Evolutionary conservation across 2,797 vertebrate genomes (phyloP).

Genomic region (Nyctibius grandis): DNA sequence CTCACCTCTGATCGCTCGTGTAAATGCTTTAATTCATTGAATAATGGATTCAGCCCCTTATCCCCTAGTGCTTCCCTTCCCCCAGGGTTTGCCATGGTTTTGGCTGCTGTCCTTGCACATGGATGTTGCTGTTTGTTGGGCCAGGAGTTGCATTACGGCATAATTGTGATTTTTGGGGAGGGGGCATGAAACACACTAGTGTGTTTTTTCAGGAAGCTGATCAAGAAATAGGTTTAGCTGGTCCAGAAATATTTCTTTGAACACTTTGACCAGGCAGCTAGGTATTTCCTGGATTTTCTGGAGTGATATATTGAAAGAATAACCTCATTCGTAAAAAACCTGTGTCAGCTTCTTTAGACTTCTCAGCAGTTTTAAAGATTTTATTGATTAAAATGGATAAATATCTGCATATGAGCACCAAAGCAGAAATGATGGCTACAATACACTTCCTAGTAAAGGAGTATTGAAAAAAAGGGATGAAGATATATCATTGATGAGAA

Average conservation of each 20-base stretch:
- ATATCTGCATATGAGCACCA: background rate
- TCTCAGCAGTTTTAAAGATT: background rate
- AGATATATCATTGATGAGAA: background rate
- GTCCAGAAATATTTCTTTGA: background rate
- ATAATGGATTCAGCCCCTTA: background rate
- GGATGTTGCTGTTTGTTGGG: background rate
- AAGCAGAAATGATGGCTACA: background rate
- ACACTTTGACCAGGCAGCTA: background rate
- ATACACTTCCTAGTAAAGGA: background rate
- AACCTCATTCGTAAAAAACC: background rate
- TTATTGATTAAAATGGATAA: slow-evolving; percentile 17
- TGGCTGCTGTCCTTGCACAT: background rate
- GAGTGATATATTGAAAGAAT: background rate
- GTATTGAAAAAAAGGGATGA: background rate
- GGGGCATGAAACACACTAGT: background rate
- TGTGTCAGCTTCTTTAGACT: slow-evolving; percentile 18
- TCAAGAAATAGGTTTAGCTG: background rate
- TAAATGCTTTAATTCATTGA: background rate
- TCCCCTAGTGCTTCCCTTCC: background rate
- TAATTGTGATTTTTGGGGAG: background rate
- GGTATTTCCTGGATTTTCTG: background rate
- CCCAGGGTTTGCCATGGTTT: background rate
- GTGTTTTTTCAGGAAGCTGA: background rate
- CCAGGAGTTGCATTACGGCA: background rate
- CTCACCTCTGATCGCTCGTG: background rate